A percentile compares a stretch with the other conserved stretches of the same genome.
Evolutionary conservation across 2,113 vertebrate genomes (phyloP).

Genomic region (Stegostoma tigrinum): DNA sequence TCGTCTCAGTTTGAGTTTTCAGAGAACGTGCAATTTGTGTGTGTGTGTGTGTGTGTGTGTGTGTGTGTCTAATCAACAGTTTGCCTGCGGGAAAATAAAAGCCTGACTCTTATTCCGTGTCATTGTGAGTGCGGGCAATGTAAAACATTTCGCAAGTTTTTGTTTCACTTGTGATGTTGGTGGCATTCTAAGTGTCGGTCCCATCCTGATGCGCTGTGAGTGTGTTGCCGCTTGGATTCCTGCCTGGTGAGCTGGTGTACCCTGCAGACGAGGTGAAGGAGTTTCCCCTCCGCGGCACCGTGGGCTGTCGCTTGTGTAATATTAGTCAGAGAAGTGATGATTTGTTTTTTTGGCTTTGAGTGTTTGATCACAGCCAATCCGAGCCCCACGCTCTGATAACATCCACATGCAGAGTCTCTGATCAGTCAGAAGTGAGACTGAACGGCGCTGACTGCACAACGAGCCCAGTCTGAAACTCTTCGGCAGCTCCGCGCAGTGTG

Average conservation of each 20-base stretch:
- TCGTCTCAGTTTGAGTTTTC: not conserved
- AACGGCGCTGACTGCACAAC: slow-evolving; percentile 22
- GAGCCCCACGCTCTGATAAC: slow-evolving; percentile 55
- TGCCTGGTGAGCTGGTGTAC: not conserved
- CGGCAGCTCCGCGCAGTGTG: not conserved
- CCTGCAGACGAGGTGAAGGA: not conserved
- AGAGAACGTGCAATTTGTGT: not conserved
- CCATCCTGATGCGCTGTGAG: not conserved
- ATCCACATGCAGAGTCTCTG: slow-evolving; percentile 60
- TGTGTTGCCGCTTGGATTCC: not conserved
- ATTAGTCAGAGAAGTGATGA: slow-evolving; percentile 42
- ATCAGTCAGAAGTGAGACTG: slow-evolving; percentile 56
- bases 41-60: no score
- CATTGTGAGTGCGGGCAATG: not conserved
- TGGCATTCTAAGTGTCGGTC: not conserved
- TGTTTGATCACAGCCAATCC: slow-evolving; percentile 64
- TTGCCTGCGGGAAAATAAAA: no score
- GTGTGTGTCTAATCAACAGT: no score
- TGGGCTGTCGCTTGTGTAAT: slow-evolving; percentile 28
- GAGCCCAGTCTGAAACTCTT: not conserved
- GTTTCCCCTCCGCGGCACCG: not conserved
- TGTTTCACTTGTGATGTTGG: not conserved
- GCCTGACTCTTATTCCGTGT: not conserved
- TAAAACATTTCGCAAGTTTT: not conserved
- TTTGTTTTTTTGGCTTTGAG: slow-evolving; percentile 48